phyloP scores from a whole-genome alignment of 2,888 invertebrate genomes.

The Cistogaster globosa region DNA sequence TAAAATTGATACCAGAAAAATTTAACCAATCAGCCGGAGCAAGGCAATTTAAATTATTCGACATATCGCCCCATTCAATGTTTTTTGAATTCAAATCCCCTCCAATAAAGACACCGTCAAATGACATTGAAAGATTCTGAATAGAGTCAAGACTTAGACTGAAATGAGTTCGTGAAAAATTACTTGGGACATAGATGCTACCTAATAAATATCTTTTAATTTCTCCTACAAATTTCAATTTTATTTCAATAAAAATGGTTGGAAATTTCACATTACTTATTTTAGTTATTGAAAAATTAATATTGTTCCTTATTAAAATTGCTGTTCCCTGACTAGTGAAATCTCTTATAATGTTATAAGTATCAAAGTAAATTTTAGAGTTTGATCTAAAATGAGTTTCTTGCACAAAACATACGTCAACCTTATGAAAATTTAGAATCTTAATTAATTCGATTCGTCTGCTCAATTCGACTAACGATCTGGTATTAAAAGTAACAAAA shows the following conservation, averaged over 20 bases:
- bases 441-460: slow-evolving; percentile 13
- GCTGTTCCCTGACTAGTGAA: neutral
- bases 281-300: neutral
- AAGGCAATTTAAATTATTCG: neutral
- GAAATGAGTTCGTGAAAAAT: neutral
- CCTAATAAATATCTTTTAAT: no score
- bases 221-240: no score
- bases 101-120: slow-evolving; percentile 29
- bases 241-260: neutral
- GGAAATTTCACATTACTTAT: slow-evolving; percentile 4
- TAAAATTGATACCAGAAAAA: neutral
- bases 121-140: neutral
- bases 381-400: no score
- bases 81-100: slow-evolving; percentile 34
- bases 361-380: slow-evolving; percentile 22
- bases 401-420: no score
- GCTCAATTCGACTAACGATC: slow-evolving; percentile 3
- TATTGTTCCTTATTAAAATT: neutral
- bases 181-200: no score
- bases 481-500: neutral
- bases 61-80: neutral
- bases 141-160: neutral
- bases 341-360: slow-evolving; percentile 29
- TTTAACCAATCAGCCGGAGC: neutral
- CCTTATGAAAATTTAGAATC: neutral